Base-by-base conservation (phyloP, 2,888 invertebrate genomes). In the Molorchus minor region DNA sequence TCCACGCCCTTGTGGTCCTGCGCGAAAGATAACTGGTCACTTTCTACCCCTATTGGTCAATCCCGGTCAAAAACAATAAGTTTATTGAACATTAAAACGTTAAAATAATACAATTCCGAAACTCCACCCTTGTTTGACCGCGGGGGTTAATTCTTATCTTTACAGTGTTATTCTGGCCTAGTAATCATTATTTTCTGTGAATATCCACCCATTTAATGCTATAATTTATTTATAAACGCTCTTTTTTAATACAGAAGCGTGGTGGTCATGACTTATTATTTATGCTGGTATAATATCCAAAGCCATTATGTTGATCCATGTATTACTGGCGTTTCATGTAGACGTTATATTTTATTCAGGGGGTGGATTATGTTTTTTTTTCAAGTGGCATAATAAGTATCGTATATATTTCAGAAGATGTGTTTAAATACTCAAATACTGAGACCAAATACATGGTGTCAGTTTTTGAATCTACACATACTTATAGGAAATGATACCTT, bases 1-100 rank as follows among this genome's bases (percentile, higher is more conserved):
- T 70, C 71, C 64, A 75, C 76, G 75, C 76, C 77, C 70, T 65
- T 54, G 59, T 53, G 53, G 68, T 63, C 73, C 69, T 75, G 76
- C 76, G 76, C 76, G 68, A 60, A 65, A 56, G 43, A 64, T 63
- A 43, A 45, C 29, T 52, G 55, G 52, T 43, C 53, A 62, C 64
- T 64, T 65, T 58, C 61, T 52, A 57, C 51, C 67, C 60, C 63
- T 64, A 73, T 71, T 71, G 73, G 72, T 64, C 61, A 62, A 49
- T 56, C 56, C 35, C 38, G 65, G 61, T 65, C 58, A 62, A 57
- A 53, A 64, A 56, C 60, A 36, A 35, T 47, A 52, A 57, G 55
- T 66, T 59, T 46, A 53, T 51, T 61, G 59, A 58, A 51, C 41
- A 60, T 68, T 59, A 66, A 58, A 52, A 54, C 58, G 62, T 55